phyloP scores from a whole-genome alignment of 1,140 invertebrate genomes.

The Mylabris phalerata region DNA sequence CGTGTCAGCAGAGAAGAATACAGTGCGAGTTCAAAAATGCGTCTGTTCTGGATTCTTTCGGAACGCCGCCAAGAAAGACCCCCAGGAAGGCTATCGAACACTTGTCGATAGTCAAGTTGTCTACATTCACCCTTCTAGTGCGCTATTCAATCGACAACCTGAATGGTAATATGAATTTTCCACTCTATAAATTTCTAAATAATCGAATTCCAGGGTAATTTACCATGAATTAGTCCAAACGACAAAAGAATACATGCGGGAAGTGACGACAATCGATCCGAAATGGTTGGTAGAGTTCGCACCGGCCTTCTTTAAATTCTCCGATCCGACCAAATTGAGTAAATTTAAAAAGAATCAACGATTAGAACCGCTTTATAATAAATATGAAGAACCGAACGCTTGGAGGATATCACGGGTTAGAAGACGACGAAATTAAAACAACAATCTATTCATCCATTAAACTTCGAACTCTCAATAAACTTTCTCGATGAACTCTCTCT shows the following conservation, averaged over 20 bases:
- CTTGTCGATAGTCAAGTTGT: slow-evolving; percentile 97
- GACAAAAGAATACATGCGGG: slow-evolving; percentile 99
- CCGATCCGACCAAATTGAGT: slow-evolving; percentile 97
- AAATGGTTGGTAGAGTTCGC: slow-evolving; percentile 99
- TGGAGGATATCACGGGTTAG: slow-evolving; percentile 97
- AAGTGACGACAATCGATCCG: slow-evolving; percentile 97
- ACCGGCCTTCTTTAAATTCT: slow-evolving; percentile 97
- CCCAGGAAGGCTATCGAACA: slow-evolving; percentile 97
- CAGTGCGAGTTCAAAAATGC: slow-evolving; percentile 92
- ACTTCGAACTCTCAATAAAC: not conserved
- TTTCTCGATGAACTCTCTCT: not conserved
- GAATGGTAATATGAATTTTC: slow-evolving; percentile 69
- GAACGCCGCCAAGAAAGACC: slow-evolving; percentile 98
- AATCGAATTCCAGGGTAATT: slow-evolving; percentile 68
- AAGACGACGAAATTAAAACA: slow-evolving; percentile 71
- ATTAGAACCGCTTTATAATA: slow-evolving; percentile 96
- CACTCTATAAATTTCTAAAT: slow-evolving; percentile 6
- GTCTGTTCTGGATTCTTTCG: slow-evolving; percentile 99
- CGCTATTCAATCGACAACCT: slow-evolving; percentile 95
- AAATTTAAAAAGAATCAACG: slow-evolving; percentile 99
- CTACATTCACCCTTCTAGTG: slow-evolving; percentile 98
- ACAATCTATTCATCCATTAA: slow-evolving; percentile 1
- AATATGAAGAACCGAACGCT: slow-evolving; percentile 98
- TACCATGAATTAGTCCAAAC: slow-evolving; percentile 99
- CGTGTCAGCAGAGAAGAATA: slow-evolving; percentile 93